Conservation (phyloP, 2,888 invertebrate genomes). For the Harpalus rufipes region DNA sequence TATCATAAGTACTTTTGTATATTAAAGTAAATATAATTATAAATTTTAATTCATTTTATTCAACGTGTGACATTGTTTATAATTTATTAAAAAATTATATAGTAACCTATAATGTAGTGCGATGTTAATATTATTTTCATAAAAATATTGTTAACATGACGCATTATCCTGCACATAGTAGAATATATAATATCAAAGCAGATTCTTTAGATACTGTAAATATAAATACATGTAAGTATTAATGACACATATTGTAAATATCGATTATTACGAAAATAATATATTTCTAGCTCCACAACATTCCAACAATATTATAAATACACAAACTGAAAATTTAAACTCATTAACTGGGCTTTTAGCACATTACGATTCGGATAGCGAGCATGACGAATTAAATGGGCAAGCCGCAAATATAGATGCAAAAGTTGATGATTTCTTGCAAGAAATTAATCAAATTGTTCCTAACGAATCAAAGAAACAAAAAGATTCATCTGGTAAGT, state of each 20-base stretch:
- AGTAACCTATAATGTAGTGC: conserved; percentile 35
- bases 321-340: conserved; percentile 41
- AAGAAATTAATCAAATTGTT: conserved; percentile 76
- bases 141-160: conserved; percentile 39
- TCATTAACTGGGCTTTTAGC: conserved; percentile 61
- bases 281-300: conserved; percentile 25
- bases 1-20: too few species aligned
- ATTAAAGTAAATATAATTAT: too few species aligned
- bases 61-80: too few species aligned
- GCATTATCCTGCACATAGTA: conserved; percentile 57
- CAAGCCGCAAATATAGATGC: conserved; percentile 72
- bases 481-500: conserved; percentile 32
- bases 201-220: conserved; percentile 58
- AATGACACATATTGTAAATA: not conserved
- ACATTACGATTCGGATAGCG: conserved; percentile 64
- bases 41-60: too few species aligned
- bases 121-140: conserved; percentile 5
- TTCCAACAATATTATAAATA: conserved; percentile 18
- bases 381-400: conserved; percentile 56
- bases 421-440: conserved; percentile 75
- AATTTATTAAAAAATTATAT: not conserved
- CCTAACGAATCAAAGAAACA: conserved; percentile 70
- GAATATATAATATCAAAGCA: conserved; percentile 64
- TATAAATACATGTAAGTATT: conserved; percentile 50
- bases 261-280: not conserved